Evolutionary conservation across 92 coral and sea anemone species (phyloP).

Genomic region (Nematostella vectensis): DNA sequence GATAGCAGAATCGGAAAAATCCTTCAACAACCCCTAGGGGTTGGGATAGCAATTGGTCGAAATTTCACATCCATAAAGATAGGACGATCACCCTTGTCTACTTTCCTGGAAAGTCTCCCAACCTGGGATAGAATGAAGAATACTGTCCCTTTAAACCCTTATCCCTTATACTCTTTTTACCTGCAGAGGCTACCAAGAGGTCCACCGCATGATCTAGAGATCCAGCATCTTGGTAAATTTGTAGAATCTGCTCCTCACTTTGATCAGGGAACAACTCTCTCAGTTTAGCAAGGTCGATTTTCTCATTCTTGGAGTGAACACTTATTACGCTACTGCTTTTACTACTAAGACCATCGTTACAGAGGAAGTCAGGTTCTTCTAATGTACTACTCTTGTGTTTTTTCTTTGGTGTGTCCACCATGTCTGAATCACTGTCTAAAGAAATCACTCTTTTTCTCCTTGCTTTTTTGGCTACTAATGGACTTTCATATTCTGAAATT

Average conservation of each 20-base stretch:
- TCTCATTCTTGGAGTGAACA: neutral
- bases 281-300: neutral
- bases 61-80: too few relatives aligned
- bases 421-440: constrained; percentile 16
- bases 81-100: too few relatives aligned
- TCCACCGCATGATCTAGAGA: constrained; percentile 21
- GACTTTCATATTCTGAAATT: neutral
- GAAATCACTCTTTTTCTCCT: constrained; percentile 16
- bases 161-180: neutral
- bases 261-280: constrained; percentile 6
- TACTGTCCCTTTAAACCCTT: too few relatives aligned
- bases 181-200: constrained; percentile 6
- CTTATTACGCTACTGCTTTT: neutral
- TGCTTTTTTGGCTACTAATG: neutral
- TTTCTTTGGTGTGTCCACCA: constrained; percentile 14
- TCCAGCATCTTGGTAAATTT: constrained; percentile 8
- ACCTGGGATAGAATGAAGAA: too few relatives aligned
- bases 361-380: neutral
- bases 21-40: too few relatives aligned
- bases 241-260: constrained; percentile 6
- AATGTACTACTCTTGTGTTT: neutral
- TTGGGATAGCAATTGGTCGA: too few relatives aligned
- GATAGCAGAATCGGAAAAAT: too few relatives aligned
- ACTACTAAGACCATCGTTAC: neutral
- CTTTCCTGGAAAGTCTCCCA: too few relatives aligned